phyloP scores from a whole-genome alignment of 2,888 invertebrate species.

The Caenorhabditis becei region DNA sequence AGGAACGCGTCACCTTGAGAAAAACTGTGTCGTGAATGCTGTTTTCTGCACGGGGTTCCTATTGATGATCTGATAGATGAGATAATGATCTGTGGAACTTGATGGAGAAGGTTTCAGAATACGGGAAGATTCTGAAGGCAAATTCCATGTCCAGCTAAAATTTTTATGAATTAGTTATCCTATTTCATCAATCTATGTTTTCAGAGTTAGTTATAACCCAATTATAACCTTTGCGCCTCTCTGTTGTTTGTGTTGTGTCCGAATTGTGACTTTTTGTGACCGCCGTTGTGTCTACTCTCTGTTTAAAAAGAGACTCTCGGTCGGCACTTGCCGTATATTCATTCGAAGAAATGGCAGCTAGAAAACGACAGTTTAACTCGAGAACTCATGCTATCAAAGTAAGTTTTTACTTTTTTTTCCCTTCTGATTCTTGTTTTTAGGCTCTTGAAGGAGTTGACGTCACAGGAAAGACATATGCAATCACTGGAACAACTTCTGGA shows the following conservation, averaged over 20 bases:
- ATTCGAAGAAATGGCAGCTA: background rate
- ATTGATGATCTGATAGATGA: no score
- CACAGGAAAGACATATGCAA: slow-evolving; percentile 69
- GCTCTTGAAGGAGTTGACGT: slow-evolving; percentile 68
- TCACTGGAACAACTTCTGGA: slow-evolving; percentile 74
- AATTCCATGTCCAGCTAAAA: no score
- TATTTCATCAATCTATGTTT: no score
- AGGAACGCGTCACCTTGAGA: no score
- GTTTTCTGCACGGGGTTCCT: no score
- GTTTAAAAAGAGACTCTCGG: slow-evolving; percentile 7
- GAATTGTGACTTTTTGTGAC: slow-evolving; percentile 1
- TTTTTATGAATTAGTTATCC: no score
- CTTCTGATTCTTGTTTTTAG: slow-evolving; percentile 33
- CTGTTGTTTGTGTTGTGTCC: background rate
- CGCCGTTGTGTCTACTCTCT: background rate
- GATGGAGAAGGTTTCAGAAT: no score
- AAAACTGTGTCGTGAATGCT: no score
- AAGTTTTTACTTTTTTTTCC: slow-evolving; percentile 8
- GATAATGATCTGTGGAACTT: no score
- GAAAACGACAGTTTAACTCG: slow-evolving; percentile 39
- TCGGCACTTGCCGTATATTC: slow-evolving; percentile 5
- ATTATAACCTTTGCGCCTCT: no score
- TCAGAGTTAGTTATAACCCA: no score
- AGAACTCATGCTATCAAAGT: slow-evolving; percentile 36
- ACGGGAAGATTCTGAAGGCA: no score